Base-by-base conservation (phyloP, 1,140 invertebrate species). In the Hesperophylax magnus region DNA sequence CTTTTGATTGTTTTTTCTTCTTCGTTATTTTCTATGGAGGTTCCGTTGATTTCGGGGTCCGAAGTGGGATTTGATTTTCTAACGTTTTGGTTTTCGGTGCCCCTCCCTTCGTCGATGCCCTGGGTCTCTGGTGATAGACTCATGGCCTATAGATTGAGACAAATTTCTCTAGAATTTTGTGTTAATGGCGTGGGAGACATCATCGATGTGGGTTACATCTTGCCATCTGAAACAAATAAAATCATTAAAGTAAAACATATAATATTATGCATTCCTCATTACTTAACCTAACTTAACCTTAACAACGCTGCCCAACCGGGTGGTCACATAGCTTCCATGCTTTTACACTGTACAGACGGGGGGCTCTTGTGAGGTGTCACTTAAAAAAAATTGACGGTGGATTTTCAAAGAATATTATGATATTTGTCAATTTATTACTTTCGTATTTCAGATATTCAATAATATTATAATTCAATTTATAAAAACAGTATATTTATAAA, bases 1-100 rank as follows among this genome's bases (percentile, higher is more conserved):
- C 78, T 84, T 79, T 74, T 87, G 85, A 27, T 86, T 85, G 15
- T 82, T 82, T 24, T 85, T 79, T 82, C 86, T 20, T 80, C 47
- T 14, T 14, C 47, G 4, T 17, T 58, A 4, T 61, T 58, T 9
- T 52, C 22, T 18, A 34, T 47, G 11, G 78, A 22, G 11, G 65
- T 79, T n/a, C 72, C 69, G 69, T 83, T 80, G 47, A 83, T 24
- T 54, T 83, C 82, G 18, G 81, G 75, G 20, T 83, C 81, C 11
- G 71, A 58, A 20, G 54, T 67, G 20, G 63, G 77, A 52, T 74
- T 81, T n/a, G 78, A 53, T 78, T 72, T 82, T 27, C 80, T 63
- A 53, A 63, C 72, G 20, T 27, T 56, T 27, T 79, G 47, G 56
- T 74, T 69, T 18, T 79, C 81, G 24, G 69, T 81, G 15, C 52